A percentile compares a stretch with the other conserved stretches of the same genome.
phyloP scores from a whole-genome alignment of 2,888 invertebrate genomes.

The Microctonus hyperodae region DNA sequence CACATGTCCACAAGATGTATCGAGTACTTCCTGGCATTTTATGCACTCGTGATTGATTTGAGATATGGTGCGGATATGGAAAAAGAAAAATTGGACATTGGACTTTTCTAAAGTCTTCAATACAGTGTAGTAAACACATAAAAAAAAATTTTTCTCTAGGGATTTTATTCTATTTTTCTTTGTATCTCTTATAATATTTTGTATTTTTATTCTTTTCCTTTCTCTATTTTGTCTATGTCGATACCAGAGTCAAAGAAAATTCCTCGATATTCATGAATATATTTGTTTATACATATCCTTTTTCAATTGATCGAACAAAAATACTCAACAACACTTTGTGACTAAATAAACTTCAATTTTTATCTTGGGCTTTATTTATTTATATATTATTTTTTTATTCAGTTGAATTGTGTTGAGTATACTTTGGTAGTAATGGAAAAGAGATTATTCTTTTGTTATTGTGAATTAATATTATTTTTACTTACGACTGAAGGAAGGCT shows the following conservation, averaged over 20 bases:
- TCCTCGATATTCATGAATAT: constrained; percentile 5
- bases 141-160: constrained; percentile 8
- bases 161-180: background rate
- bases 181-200: too few species aligned
- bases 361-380: background rate
- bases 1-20: constrained; percentile 22
- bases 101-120: constrained; percentile 1
- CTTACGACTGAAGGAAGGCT: constrained; percentile 71
- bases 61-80: background rate
- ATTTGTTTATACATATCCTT: constrained; percentile 13
- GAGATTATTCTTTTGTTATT: background rate
- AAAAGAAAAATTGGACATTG: background rate
- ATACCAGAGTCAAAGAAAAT: constrained; percentile 5
- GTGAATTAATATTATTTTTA: constrained; percentile 40
- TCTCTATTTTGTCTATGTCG: background rate
- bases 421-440: too few species aligned
- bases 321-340: constrained; percentile 13
- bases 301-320: background rate
- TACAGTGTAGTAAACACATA: constrained; percentile 23
- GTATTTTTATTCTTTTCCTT: background rate
- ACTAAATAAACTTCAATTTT: constrained; percentile 2
- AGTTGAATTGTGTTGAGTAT: too few species aligned
- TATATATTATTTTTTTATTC: too few species aligned
- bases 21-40: constrained; percentile 1
- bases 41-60: constrained; percentile 17